Evolutionary conservation across 2,888 invertebrate genomes (phyloP).

Genomic region (Conchocele bisecta): DNA sequence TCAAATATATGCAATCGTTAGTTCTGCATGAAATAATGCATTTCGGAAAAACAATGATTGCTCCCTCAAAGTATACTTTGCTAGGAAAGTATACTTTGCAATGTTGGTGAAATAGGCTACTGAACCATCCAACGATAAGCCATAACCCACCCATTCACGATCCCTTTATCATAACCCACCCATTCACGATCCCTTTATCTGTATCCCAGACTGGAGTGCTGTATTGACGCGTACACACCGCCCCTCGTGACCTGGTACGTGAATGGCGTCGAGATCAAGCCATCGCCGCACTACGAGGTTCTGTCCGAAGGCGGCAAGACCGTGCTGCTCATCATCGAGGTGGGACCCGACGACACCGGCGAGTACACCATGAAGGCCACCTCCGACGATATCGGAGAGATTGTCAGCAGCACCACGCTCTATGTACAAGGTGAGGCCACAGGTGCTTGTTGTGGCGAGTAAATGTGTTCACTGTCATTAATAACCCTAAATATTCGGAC

Average conservation of each 20-base stretch:
- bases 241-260: slow-evolving; percentile 83
- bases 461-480: no score
- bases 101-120: no score
- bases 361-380: slow-evolving; percentile 97
- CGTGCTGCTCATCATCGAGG: slow-evolving; percentile 79
- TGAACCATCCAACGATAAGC: no score
- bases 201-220: slow-evolving; percentile 76
- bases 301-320: slow-evolving; percentile 75
- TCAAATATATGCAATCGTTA: no score
- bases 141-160: no score
- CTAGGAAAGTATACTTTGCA: no score
- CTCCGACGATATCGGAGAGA: slow-evolving; percentile 96
- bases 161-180: neutral
- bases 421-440: slow-evolving; percentile 80
- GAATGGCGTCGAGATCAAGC: slow-evolving; percentile 83
- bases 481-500: no score
- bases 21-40: no score
- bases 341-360: slow-evolving; percentile 94
- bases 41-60: no score
- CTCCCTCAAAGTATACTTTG: no score
- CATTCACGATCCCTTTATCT: neutral
- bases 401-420: slow-evolving; percentile 95
- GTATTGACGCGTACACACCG: slow-evolving; percentile 78
- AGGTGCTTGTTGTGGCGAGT: no score
- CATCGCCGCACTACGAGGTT: slow-evolving; percentile 80